Base-by-base conservation (phyloP, 2,797 vertebrate species). In the Caiman crocodilus region DNA sequence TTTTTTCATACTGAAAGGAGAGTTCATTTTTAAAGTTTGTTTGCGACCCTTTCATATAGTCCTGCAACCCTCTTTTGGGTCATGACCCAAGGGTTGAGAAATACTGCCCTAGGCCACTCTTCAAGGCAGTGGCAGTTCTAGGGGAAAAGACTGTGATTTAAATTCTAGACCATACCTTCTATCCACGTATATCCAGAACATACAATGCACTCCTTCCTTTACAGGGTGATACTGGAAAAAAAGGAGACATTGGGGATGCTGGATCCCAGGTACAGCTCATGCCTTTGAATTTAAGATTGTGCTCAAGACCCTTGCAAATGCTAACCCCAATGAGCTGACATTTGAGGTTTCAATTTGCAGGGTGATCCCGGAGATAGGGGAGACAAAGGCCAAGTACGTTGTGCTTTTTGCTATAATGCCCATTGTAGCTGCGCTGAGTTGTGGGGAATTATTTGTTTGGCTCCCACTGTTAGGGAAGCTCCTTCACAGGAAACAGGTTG, bases 361-460 rank as follows among this genome's bases (percentile, higher is more conserved):
- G 98, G 97, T 69, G 76, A 85, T 26, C 5, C 4, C 6, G 98
- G 98, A 15, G 92, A 91, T 28, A 87, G 55, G 14, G 98, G 98
- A 80, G 98, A 98, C 91, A 98, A 98, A 97, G 98, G 98, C 93
- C 96, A 98, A 98, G 98, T 98, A 77, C 90, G 94, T 93, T n/a
- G 18, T 78, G 42, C n/a, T 75, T 55, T 18, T 60, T 58, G 76
- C 63, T 21, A 35, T 69, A 32, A 23, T 42, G 81, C 26, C 35
- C 35, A 58, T n/a, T 50, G 20, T 15, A 42, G 71, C 10, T n/a
- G 4, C 9, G 21, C 17, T 23, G 12, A 61, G n/a, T 28, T 14
- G 21, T 42, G 26, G 10, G 58, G 20, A 79, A 23, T 55, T 65
- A 64, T 59, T n/a, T 58, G 23, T 69, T 23, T 55, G 63, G 6